Evolutionary conservation across 53 echinoderm and acorn worm genomes (phyloP).

Genomic region (Stichopus horrens): DNA sequence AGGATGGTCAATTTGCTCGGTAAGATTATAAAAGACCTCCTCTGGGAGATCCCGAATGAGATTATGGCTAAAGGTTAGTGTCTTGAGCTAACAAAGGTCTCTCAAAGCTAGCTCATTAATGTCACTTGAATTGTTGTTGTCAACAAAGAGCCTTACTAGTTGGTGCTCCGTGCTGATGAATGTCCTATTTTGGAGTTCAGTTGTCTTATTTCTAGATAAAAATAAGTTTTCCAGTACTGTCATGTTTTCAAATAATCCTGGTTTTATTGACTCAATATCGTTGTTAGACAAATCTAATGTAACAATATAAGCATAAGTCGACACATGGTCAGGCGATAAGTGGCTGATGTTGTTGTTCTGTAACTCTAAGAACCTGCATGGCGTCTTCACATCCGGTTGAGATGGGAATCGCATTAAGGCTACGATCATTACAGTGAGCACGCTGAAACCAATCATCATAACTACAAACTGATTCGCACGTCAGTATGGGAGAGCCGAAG

Average conservation of each 20-base stretch:
- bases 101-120: not conserved
- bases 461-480: not conserved
- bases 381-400: not conserved
- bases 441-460: not conserved
- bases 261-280: not conserved
- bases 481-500: not conserved
- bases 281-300: not conserved
- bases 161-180: not conserved
- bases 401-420: not conserved
- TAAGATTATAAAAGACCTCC: not conserved
- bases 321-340: not conserved
- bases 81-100: not conserved
- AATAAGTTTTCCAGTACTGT: not conserved
- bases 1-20: not conserved
- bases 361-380: not conserved
- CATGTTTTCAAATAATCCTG: not conserved
- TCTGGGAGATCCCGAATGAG: not conserved
- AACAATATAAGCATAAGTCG: not conserved
- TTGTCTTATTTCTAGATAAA: not conserved
- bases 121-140: not conserved
- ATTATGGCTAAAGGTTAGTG: not conserved
- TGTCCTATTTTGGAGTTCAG: slow-evolving; percentile 1
- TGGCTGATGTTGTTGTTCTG: not conserved
- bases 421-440: not conserved
- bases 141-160: not conserved